These are phyloP conservation scores for Dryocosmus kuriphilus DNA, from an alignment of 2,888 invertebrate genomes.

Conservation along the genomic window DNA sequence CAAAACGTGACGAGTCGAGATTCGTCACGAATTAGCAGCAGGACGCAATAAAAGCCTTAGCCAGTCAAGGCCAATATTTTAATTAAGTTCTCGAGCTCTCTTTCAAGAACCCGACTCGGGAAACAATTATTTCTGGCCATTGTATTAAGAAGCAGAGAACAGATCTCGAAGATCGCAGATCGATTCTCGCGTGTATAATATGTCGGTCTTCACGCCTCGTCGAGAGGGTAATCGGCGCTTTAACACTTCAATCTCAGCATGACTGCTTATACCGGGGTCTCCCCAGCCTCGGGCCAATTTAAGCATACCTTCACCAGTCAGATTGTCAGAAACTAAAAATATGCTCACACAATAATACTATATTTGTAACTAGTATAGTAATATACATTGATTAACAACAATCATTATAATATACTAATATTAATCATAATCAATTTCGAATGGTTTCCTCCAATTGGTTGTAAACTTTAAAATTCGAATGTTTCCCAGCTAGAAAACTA, in stretches of 20 bases:
- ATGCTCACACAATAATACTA: not conserved
- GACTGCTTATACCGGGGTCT: conserved; percentile 36
- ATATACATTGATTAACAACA: too few species aligned
- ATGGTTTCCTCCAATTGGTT: too few species aligned
- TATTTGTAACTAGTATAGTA: too few species aligned
- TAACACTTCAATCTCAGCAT: conserved; percentile 63
- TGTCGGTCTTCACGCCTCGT: conserved; percentile 61
- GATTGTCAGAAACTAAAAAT: not conserved
- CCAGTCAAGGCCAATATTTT: conserved; percentile 16
- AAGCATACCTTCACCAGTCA: not conserved
- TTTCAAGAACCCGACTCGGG: not conserved
- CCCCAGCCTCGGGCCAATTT: not conserved
- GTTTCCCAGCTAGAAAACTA: too few species aligned
- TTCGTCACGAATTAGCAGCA: conserved; percentile 24
- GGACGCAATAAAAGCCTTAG: conserved; percentile 4
- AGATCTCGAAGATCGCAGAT: conserved; percentile 48
- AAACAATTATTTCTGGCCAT: conserved; percentile 24
- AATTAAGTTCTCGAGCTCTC: conserved; percentile 4
- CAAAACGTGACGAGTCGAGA: not conserved
- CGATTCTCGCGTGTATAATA: conserved; percentile 56
- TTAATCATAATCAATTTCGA: too few species aligned
- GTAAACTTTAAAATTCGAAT: too few species aligned
- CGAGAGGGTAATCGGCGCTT: conserved; percentile 60
- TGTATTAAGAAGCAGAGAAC: not conserved
- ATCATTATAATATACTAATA: too few species aligned